A percentile compares a stretch with the other conserved stretches of the same genome.
phyloP scores from a whole-genome alignment of 2,888 invertebrate genomes.

The Oscheius sp. region DNA sequence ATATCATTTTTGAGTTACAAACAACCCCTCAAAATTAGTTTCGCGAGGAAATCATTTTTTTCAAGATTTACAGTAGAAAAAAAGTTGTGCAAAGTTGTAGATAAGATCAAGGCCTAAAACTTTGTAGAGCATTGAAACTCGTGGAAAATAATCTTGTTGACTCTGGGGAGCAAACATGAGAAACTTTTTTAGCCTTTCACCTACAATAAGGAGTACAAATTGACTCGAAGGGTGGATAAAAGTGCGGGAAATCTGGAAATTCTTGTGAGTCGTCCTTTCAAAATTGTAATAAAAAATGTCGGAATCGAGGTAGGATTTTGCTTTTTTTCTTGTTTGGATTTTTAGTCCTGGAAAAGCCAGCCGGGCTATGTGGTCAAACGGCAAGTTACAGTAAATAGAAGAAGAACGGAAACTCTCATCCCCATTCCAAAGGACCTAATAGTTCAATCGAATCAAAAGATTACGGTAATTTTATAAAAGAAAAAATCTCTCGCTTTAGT shows the following conservation, averaged over 20 bases:
- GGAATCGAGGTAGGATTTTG: not conserved
- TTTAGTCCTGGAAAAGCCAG: conserved; percentile 17
- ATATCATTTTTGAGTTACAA: too few species aligned
- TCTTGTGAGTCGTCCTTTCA: not conserved
- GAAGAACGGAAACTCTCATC: not conserved
- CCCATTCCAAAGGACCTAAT: conserved; percentile 9
- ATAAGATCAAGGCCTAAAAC: too few species aligned
- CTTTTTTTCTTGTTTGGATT: not conserved
- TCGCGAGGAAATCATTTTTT: too few species aligned
- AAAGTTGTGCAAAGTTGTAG: too few species aligned
- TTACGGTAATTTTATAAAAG: not conserved
- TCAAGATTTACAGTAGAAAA: too few species aligned
- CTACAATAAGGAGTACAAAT: not conserved
- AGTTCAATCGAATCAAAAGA: conserved; percentile 2
- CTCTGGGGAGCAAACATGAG: too few species aligned
- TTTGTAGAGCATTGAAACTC: too few species aligned
- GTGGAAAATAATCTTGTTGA: too few species aligned
- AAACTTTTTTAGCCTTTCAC: not conserved
- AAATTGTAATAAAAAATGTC: conserved; percentile 6
- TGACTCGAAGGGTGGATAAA: conserved; percentile 10
- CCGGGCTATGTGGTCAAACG: conserved; percentile 7
- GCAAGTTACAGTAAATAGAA: conserved; percentile 7
- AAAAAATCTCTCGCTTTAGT: not conserved
- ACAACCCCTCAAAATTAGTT: too few species aligned
- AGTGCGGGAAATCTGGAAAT: conserved; percentile 18